Evolutionary conservation across 1,140 invertebrate genomes (phyloP), one percentile per base, ranked within the genome.

Genomic region (Euwallacea similis): DNA sequence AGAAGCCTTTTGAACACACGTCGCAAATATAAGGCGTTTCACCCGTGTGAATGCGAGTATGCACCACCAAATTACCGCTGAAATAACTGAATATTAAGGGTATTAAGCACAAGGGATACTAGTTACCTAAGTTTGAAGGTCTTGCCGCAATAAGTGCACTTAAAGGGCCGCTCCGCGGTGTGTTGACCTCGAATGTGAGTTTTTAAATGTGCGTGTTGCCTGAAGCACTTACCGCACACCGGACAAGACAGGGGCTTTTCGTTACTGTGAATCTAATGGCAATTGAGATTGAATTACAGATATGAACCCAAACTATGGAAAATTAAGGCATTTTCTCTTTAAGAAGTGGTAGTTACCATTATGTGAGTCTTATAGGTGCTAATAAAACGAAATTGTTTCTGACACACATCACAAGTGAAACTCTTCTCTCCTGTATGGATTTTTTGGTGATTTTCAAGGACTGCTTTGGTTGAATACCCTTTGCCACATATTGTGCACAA

Each of bases 151-250:
- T 41, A 67, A 15, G 9, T 56, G 62, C 76, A 77, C 33, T 70
- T 47, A 70, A 70, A 72, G 0, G 76, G 76, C 7, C 75, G 55
- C n/a, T 74, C 70, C 42, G 61, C 58, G n/a, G 71, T 70, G 71
- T 77, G 76, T 47, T 74, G 65, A 2, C 69, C 69, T 54, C 66
- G 74, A 56, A 77, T 76, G 60, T 77, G 76, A 16, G 73, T 74
- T 11, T 69, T 74, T 63, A 77, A 73, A 65, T 76, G 73, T 9
- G 68, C 65, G 44, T 69, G 66, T 58, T 74, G 65, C 7, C 75
- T 33, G 76, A 96, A 96, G 33, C 89, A 84, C 73, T 91, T 90
- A 0, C 84, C 83, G 76, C 90, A 92, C 0, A 88, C 75, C 42
- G 84, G 80, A 75, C 92, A 94, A n/a, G 82, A 79, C 64, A 88